Evolutionary conservation across 2,888 invertebrate species (phyloP).

Genomic region (Patella ulyssiponensis): DNA sequence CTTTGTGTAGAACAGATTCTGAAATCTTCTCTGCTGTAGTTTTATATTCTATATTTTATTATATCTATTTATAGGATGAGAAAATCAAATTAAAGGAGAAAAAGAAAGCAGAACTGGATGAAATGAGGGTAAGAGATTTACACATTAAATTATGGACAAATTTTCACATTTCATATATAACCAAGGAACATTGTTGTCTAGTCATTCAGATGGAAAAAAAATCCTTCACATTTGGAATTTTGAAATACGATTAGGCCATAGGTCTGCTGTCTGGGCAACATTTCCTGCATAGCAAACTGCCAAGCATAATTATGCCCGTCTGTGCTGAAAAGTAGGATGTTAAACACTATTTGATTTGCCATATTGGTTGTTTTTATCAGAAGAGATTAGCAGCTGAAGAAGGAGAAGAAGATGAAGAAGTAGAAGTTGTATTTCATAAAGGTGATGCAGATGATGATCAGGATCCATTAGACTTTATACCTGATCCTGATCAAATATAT

Average conservation of each 20-base stretch:
- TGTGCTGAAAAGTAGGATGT: too few species aligned
- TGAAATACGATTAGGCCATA: too few species aligned
- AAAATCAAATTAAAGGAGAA: constrained; percentile 54
- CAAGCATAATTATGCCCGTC: too few species aligned
- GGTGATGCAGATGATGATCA: constrained; percentile 29
- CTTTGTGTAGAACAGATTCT: background rate
- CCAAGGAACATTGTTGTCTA: too few species aligned
- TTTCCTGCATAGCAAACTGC: too few species aligned
- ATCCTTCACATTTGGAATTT: too few species aligned
- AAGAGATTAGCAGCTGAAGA: constrained; percentile 25
- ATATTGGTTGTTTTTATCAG: constrained; percentile 35
- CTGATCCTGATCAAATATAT: constrained; percentile 29
- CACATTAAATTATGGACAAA: too few species aligned
- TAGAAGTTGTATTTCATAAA: constrained; percentile 14
- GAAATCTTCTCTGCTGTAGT: background rate
- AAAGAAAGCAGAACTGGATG: constrained; percentile 34
- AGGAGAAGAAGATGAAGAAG: constrained; percentile 22
- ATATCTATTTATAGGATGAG: constrained; percentile 48
- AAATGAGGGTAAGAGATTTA: constrained; percentile 13
- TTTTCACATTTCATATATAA: too few species aligned
- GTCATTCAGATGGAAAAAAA: too few species aligned
- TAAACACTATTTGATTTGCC: too few species aligned
- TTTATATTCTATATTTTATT: background rate
- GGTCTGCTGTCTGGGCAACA: too few species aligned
- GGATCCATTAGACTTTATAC: constrained; percentile 27